Conservation (phyloP, 2,113 vertebrate species). For the Zingel zingel region DNA sequence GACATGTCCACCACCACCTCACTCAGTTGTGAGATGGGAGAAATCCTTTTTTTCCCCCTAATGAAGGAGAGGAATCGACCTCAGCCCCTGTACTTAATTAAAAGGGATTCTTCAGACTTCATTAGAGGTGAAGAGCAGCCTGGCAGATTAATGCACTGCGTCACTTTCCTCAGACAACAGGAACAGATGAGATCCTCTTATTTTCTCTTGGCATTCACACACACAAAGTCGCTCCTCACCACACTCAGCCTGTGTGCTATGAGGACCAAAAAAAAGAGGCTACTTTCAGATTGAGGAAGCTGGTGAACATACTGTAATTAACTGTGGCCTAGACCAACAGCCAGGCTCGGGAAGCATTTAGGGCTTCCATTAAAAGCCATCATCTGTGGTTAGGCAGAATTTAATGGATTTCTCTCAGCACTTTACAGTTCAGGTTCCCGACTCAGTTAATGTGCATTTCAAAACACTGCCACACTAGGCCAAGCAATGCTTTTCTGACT, state of each 20-base stretch:
- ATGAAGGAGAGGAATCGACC: slow-evolving; percentile 82
- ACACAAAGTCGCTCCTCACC: slow-evolving; percentile 48
- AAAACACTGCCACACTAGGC: slow-evolving; percentile 34
- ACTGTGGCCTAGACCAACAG: slow-evolving; percentile 68
- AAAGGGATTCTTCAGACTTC: slow-evolving; percentile 86
- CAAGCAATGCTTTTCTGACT: slow-evolving; percentile 33
- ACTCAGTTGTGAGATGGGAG: slow-evolving; percentile 66
- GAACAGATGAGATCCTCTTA: slow-evolving; percentile 69
- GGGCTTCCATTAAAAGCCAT: slow-evolving; percentile 76
- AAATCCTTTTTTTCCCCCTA: slow-evolving; percentile 76
- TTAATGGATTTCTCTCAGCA: slow-evolving; percentile 61
- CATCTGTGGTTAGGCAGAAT: slow-evolving; percentile 63
- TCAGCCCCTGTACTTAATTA: slow-evolving; percentile 82
- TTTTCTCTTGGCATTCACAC: slow-evolving; percentile 33
- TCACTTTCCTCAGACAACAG: slow-evolving; percentile 76
- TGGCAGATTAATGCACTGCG: slow-evolving; percentile 81
- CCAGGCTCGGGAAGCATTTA: slow-evolving; percentile 70
- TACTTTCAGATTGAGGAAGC: slow-evolving; percentile 67
- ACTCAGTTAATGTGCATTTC: slow-evolving; percentile 57
- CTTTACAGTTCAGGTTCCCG: slow-evolving; percentile 57
- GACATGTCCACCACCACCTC: slow-evolving; percentile 63
- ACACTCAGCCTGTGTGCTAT: slow-evolving; percentile 11
- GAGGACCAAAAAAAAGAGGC: slow-evolving; percentile 32
- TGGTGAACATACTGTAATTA: slow-evolving; percentile 77
- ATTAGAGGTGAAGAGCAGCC: slow-evolving; percentile 80